Base-by-base conservation (phyloP, 2,797 vertebrate species). In the Hypotaenidia okinawae region DNA sequence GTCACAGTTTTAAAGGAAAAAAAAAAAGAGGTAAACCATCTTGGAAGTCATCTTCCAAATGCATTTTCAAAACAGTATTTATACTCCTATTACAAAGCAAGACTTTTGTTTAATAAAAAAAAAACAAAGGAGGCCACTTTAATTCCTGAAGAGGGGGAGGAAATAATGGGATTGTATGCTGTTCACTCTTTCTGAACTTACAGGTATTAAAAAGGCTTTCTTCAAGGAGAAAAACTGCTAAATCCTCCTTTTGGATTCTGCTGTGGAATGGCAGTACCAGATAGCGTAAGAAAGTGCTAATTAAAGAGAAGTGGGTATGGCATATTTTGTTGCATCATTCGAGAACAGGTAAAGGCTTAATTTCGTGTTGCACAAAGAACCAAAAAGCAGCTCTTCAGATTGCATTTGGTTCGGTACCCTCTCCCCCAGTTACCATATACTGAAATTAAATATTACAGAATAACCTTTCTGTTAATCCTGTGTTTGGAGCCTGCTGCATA, bases 1-100 rank as follows among this genome's bases (percentile, higher is more conserved):
- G 76, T 97, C 92, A 94, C 93, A 92, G 73, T 93, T 97, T 92
- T 92, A 95, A 90, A 72, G 35, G 64, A 33, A 21, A 16, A 16
- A n/a, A 59, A 66, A 55, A 69, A 24, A 39, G 4, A 52, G 24
- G 74, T 16, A 76, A 90, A 84, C 22, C 68, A 21, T 88, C 76
- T 78, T 93, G 88, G 87, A 93, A 96, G 76, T 54, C 63, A 91
- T 92, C 73, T 95, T 95, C 84, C 67, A 84, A 87, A 84, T 84
- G 57, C 78, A 58, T 89, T 96, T 95, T 88, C 63, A 81, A 82
- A 94, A 63, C 41, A 64, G 61, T 80, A 75, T 91, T 93, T 94
- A 51, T 94, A 68, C 16, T 88, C 66, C 58, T 87, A 39, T 79
- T 82, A 84, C 35, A 92, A 91, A 84, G 23, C 32, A 73, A 73